Evolutionary conservation across 2,113 vertebrate genomes (phyloP).

Genomic region (Labeo catla): DNA sequence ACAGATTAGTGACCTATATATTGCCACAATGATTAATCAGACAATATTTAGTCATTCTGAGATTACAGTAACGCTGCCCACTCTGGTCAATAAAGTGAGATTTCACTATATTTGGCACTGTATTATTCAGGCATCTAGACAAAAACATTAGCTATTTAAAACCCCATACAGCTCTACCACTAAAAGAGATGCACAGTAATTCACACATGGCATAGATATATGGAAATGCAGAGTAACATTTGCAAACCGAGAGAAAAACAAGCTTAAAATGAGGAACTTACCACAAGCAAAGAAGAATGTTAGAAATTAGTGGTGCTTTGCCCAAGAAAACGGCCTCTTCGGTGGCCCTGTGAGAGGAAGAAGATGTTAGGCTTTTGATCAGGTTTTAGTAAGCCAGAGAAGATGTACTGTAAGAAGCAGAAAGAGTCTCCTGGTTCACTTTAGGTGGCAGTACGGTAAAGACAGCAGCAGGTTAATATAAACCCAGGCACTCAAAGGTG

Average conservation of each 20-base stretch:
- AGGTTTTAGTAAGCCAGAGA: constrained; percentile 41
- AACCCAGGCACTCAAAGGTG: constrained; percentile 60
- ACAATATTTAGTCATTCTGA: neutral
- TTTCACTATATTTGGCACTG: neutral
- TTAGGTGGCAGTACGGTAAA: neutral
- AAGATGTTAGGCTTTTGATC: constrained; percentile 29
- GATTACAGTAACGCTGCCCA: neutral
- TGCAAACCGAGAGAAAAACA: neutral
- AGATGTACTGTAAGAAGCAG: constrained; percentile 11
- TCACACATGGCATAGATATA: neutral
- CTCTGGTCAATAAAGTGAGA: neutral
- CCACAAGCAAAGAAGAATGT: constrained; percentile 52
- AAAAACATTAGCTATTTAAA: neutral
- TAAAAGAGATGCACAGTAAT: neutral
- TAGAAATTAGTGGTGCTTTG: constrained; percentile 50
- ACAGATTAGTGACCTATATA: constrained; percentile 9
- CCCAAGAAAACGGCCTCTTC: constrained; percentile 41
- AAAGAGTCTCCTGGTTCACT: constrained; percentile 3
- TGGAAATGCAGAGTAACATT: neutral
- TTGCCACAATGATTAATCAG: neutral
- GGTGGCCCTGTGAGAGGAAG: constrained; percentile 53
- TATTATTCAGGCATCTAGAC: neutral
- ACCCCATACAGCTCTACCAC: neutral
- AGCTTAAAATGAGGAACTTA: constrained; percentile 46
- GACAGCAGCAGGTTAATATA: constrained; percentile 60